These are phyloP conservation scores for Choreutis nemorana DNA, from an alignment of 2,888 invertebrate genomes.

Conservation along the genomic window DNA sequence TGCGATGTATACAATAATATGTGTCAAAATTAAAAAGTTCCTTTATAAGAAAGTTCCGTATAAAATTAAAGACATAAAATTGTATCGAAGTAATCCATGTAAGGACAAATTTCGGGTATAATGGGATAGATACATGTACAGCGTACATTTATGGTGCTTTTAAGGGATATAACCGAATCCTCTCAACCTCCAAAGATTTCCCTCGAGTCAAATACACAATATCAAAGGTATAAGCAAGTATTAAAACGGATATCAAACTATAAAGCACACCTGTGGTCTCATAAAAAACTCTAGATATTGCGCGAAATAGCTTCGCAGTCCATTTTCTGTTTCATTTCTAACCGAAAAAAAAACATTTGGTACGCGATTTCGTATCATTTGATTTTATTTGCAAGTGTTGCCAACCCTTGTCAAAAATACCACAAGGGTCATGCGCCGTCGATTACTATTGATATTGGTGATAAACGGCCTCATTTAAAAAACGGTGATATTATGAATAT, in stretches of 20 bases:
- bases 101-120: no score
- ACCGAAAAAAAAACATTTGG: conserved; percentile 16
- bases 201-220: conserved; percentile 17
- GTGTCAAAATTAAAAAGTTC: no score
- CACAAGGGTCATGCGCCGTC: conserved; percentile 13
- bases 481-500: no score
- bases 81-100: no score
- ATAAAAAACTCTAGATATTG: conserved; percentile 37
- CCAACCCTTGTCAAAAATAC: conserved; percentile 29
- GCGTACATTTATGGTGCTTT: no score
- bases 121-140: no score
- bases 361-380: conserved; percentile 24
- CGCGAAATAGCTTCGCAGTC: conserved; percentile 30
- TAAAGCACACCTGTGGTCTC: conserved; percentile 49
- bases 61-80: no score
- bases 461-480: no score
- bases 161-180: no score
- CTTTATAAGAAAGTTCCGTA: no score
- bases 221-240: conserved; percentile 28
- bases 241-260: conserved; percentile 32
- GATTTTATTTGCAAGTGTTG: conserved; percentile 26
- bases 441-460: conserved; percentile 6
- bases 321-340: conserved; percentile 30
- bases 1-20: no score
- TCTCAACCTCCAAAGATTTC: conserved; percentile 5